Evolutionary conservation across 53 echinoderm and acorn worm genomes (phyloP).

Genomic region (Antedon mediterranea): DNA sequence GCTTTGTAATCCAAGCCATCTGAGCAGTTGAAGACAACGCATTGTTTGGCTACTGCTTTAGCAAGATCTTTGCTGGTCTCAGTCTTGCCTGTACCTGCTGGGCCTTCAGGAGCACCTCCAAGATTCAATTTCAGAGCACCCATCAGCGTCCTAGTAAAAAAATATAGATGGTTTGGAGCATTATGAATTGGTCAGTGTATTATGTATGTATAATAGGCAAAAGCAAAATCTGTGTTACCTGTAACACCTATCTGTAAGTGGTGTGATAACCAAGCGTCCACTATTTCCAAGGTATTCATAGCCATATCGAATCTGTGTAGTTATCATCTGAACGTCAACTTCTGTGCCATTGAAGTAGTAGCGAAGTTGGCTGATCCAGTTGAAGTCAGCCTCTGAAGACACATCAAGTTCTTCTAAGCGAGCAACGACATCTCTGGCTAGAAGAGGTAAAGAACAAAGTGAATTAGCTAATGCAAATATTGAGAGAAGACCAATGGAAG

Average conservation of each 20-base stretch:
- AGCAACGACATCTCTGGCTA: slow-evolving; percentile 90
- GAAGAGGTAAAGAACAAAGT: too few relatives aligned
- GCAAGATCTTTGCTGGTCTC: slow-evolving; percentile 98
- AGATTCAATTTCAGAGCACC: slow-evolving; percentile 92
- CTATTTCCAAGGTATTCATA: slow-evolving; percentile 96
- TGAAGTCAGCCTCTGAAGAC: slow-evolving; percentile 73
- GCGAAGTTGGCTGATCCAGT: slow-evolving; percentile 97
- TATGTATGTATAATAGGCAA: too few relatives aligned
- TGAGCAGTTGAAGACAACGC: slow-evolving; percentile 99
- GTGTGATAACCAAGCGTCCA: slow-evolving; percentile 91
- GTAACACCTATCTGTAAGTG: slow-evolving; percentile 90
- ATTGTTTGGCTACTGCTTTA: slow-evolving; percentile 99
- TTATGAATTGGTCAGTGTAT: too few relatives aligned
- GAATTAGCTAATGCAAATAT: too few relatives aligned
- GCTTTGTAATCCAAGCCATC: slow-evolving; percentile 97
- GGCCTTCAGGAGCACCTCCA: slow-evolving; percentile 91
- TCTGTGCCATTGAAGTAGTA: slow-evolving; percentile 82
- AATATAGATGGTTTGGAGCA: too few relatives aligned
- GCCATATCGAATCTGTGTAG: slow-evolving; percentile 74
- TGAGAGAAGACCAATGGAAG: too few relatives aligned
- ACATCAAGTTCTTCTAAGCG: slow-evolving; percentile 59
- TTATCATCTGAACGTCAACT: slow-evolving; percentile 82
- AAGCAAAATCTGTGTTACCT: slow-evolving; percentile 20
- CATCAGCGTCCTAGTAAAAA: slow-evolving; percentile 68
- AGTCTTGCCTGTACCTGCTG: slow-evolving; percentile 89